Conservation (phyloP, 2,113 vertebrate genomes). For the Plotosus lineatus region DNA sequence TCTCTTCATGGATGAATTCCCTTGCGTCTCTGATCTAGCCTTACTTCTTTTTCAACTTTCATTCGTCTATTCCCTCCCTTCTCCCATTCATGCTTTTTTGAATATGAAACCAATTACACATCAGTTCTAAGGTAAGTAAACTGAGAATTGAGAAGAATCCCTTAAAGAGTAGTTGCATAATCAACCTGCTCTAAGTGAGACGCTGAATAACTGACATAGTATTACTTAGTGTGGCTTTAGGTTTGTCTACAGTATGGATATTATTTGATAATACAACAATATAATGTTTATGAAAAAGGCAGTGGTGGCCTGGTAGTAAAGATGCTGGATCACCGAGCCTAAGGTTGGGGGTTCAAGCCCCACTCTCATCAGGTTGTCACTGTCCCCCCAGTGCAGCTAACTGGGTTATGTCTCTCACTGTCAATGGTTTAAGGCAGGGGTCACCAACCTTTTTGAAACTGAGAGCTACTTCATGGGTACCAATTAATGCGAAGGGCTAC, state of each 20-base stretch:
- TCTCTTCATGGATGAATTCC: conserved; percentile 65
- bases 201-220: not conserved
- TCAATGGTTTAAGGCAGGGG: no score
- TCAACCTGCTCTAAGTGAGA: not conserved
- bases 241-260: not conserved
- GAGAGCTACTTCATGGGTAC: no score
- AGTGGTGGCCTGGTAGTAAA: no score
- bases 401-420: no score
- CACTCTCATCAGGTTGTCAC: no score
- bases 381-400: no score
- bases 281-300: not conserved
- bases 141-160: not conserved
- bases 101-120: conserved; percentile 3
- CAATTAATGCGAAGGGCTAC: no score
- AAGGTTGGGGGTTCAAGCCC: no score
- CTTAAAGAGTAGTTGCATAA: not conserved
- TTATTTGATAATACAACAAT: not conserved
- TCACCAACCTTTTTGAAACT: no score
- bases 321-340: no score
- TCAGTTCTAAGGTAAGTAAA: not conserved
- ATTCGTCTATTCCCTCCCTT: conserved; percentile 33
- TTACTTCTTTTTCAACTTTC: conserved; percentile 51
- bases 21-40: conserved; percentile 71
- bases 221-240: not conserved
- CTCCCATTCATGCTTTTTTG: not conserved